phyloP scores from a whole-genome alignment of 2,797 vertebrate species.

The Pseudopleuronectes americanus region DNA sequence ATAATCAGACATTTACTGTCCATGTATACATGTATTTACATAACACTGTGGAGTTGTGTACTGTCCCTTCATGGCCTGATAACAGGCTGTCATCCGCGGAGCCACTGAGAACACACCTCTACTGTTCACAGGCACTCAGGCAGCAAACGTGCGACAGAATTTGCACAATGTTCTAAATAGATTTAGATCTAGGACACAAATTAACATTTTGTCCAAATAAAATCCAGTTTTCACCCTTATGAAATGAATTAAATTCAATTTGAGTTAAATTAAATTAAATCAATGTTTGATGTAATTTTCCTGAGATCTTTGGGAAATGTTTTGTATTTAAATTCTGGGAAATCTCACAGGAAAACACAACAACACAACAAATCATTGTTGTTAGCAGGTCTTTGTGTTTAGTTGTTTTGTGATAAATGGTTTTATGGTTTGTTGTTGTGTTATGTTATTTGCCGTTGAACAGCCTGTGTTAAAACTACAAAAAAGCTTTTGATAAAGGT shows the following conservation, averaged over 20 bases:
- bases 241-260: background rate
- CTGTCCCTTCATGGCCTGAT: background rate
- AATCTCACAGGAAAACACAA: too few relatives aligned
- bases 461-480: too few relatives aligned
- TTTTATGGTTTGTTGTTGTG: too few relatives aligned
- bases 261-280: background rate
- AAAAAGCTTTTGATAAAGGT: too few relatives aligned
- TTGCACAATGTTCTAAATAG: background rate
- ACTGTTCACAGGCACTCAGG: slow-evolving; percentile 26
- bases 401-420: too few relatives aligned
- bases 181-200: background rate
- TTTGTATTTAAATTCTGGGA: background rate
- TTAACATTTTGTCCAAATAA: background rate
- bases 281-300: background rate
- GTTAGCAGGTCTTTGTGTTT: too few relatives aligned
- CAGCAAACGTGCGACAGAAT: slow-evolving; percentile 14
- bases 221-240: background rate
- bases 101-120: slow-evolving; percentile 11
- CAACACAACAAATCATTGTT: background rate
- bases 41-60: background rate
- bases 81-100: background rate
- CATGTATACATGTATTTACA: too few relatives aligned
- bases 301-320: background rate
- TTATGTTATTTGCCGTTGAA: too few relatives aligned
- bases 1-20: too few relatives aligned